Evolutionary conservation across 2,113 vertebrate genomes (phyloP).

Genomic region (Dasyurus viverrinus): DNA sequence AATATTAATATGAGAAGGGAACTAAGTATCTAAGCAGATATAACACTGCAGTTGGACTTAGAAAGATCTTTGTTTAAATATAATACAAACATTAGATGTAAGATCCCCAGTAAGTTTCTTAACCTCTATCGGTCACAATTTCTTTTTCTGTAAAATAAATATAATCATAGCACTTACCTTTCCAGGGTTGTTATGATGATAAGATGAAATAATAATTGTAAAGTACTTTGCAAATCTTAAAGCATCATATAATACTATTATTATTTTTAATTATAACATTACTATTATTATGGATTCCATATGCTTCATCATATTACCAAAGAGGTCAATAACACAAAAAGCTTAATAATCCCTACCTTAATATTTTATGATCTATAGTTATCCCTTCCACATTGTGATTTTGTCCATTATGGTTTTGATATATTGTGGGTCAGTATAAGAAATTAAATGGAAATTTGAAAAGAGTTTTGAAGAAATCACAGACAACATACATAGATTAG

Average conservation of each 20-base stretch:
- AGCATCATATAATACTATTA: neutral
- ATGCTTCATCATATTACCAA: neutral
- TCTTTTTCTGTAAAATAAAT: neutral
- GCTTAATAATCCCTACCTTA: neutral
- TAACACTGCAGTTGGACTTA: neutral
- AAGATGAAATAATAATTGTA: neutral
- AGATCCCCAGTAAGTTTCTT: neutral
- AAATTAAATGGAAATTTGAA: neutral
- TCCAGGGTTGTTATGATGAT: neutral
- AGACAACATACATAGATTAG: neutral
- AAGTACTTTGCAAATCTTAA: neutral
- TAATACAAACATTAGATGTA: neutral
- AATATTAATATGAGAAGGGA: neutral
- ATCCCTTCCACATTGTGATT: neutral
- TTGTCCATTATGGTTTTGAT: neutral
- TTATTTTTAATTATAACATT: neutral
- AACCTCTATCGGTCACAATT: neutral
- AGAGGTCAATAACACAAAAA: neutral
- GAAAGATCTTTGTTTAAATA: neutral
- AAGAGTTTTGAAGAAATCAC: neutral
- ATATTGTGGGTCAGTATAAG: neutral
- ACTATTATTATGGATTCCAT: neutral
- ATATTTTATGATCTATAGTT: neutral
- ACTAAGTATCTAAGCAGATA: neutral
- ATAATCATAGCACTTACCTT: neutral